Evolutionary conservation across 2,113 vertebrate genomes (phyloP).

Genomic region (Oophaga pumilio): DNA sequence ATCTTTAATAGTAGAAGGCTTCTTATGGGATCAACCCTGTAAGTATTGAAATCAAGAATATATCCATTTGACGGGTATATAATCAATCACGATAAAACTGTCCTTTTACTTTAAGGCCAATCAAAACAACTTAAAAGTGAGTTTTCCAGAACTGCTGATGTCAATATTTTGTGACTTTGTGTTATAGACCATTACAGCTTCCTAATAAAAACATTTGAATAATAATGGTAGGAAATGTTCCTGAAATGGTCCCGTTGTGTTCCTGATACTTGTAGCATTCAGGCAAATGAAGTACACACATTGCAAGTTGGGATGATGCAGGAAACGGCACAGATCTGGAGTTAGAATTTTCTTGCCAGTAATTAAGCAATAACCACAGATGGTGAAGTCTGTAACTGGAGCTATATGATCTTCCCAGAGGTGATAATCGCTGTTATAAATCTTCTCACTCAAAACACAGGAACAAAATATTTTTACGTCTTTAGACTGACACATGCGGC

Average conservation of each 20-base stretch:
- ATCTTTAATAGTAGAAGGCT: too few species aligned
- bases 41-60: too few species aligned
- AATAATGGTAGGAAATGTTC: conserved; percentile 19
- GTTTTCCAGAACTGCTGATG: neutral
- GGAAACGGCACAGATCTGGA: conserved; percentile 33
- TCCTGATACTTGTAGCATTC: conserved; percentile 6
- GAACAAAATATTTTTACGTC: conserved; percentile 32
- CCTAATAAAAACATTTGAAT: conserved; percentile 48
- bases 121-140: neutral
- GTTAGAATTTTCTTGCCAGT: conserved; percentile 43
- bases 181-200: conserved; percentile 23
- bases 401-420: conserved; percentile 50
- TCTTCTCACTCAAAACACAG: conserved; percentile 34
- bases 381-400: conserved; percentile 43
- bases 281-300: conserved; percentile 8
- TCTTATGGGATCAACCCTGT: too few species aligned
- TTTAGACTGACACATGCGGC: conserved; percentile 16
- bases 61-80: neutral
- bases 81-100: neutral
- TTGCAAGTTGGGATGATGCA: neutral
- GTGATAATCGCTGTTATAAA: conserved; percentile 55
- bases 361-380: conserved; percentile 57
- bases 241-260: conserved; percentile 29
- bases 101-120: neutral
- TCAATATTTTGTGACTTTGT: neutral